Conservation (phyloP, 1,140 invertebrate species). For the Leptonema lineaticorne region DNA sequence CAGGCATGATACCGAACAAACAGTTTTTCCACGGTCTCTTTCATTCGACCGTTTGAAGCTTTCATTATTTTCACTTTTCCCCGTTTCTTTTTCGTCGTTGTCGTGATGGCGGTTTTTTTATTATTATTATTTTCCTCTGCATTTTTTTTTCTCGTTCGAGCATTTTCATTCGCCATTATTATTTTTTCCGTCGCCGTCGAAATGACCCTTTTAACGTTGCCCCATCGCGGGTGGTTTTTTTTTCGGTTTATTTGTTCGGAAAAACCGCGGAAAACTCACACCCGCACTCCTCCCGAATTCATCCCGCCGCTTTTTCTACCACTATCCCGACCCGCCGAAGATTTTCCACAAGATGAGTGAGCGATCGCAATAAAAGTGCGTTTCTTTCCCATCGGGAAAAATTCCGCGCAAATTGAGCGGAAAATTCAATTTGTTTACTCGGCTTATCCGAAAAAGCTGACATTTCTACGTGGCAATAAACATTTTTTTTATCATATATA, state of each 20-base stretch:
- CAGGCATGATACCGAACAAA: slow-evolving; percentile 30
- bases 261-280: slow-evolving; percentile 14
- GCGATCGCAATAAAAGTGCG: slow-evolving; percentile 14
- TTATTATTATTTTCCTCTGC: too few relatives aligned
- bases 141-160: too few relatives aligned
- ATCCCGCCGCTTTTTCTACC: not conserved
- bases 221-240: too few relatives aligned
- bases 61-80: slow-evolving; percentile 1
- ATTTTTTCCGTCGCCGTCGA: not conserved
- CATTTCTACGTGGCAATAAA: slow-evolving; percentile 17
- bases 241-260: slow-evolving; percentile 12
- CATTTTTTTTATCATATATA: slow-evolving; percentile 4
- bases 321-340: too few relatives aligned
- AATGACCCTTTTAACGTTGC: slow-evolving; percentile 17
- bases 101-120: not conserved
- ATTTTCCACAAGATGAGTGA: not conserved
- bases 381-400: slow-evolving; percentile 22
- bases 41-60: not conserved
- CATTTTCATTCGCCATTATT: too few relatives aligned
- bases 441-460: slow-evolving; percentile 17
- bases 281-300: too few relatives aligned
- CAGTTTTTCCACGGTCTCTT: slow-evolving; percentile 17
- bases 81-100: not conserved
- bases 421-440: slow-evolving; percentile 18
- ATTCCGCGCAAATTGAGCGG: slow-evolving; percentile 15